phyloP scores from a whole-genome alignment of 1,140 invertebrate species.

The Drosophila nannoptera region DNA sequence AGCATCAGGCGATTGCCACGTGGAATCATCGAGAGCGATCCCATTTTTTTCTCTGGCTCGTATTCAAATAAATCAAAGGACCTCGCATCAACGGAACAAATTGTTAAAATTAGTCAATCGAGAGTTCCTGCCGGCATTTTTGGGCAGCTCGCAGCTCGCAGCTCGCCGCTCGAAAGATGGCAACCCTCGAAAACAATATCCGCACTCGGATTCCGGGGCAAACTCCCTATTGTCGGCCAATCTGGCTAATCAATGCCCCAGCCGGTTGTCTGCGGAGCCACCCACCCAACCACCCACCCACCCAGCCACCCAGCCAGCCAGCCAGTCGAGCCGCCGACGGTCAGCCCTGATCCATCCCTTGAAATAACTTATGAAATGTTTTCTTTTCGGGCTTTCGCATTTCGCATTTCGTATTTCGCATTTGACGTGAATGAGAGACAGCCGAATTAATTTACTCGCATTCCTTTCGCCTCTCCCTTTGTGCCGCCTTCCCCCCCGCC shows the following conservation, averaged over 20 bases:
- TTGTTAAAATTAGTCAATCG: slow-evolving; percentile 1
- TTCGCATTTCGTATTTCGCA: neutral
- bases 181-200: neutral
- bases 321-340: neutral
- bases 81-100: neutral
- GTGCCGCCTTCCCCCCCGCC: neutral
- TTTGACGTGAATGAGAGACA: neutral
- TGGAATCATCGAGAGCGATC: too few species aligned
- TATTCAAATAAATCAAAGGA: too few species aligned
- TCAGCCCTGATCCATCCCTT: neutral
- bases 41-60: too few species aligned
- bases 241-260: slow-evolving; percentile 1
- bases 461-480: neutral
- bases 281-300: too few species aligned
- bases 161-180: neutral
- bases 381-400: neutral
- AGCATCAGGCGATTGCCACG: too few species aligned
- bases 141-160: neutral
- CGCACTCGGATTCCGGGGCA: neutral
- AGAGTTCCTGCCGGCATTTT: neutral
- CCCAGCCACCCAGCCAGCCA: too few species aligned
- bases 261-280: neutral
- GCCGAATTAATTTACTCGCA: neutral
- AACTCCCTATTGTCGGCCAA: neutral
- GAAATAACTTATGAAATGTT: neutral